Evolutionary conservation across 2,113 vertebrate species (phyloP).

Genomic region (Malurus alboscapulatus): DNA sequence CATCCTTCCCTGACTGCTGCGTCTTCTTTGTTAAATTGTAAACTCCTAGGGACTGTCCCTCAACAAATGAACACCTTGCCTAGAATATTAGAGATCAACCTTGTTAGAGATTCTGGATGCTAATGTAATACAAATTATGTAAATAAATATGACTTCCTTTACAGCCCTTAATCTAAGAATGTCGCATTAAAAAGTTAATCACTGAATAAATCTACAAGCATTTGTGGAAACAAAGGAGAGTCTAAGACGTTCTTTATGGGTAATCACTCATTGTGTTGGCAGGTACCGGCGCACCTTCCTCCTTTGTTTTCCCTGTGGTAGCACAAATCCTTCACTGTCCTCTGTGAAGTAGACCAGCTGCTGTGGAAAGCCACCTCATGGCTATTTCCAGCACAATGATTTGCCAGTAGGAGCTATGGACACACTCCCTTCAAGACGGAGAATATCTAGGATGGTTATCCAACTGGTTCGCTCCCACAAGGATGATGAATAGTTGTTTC

Average conservation of each 20-base stretch:
- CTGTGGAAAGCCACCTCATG: not conserved
- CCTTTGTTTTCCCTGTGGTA: not conserved
- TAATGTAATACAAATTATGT: not conserved
- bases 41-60: not conserved
- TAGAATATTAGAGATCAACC: not conserved
- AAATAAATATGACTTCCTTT: not conserved
- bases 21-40: not conserved
- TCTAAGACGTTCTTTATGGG: not conserved
- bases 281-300: not conserved
- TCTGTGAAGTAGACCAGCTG: not conserved
- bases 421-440: not conserved
- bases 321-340: not conserved
- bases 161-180: not conserved
- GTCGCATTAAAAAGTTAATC: not conserved
- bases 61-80: not conserved
- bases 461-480: not conserved
- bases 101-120: not conserved
- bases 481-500: not conserved
- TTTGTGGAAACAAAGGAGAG: not conserved
- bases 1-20: not conserved
- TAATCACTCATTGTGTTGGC: not conserved
- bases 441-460: not conserved
- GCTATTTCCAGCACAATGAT: not conserved
- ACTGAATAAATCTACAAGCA: not conserved
- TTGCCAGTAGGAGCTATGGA: not conserved